Evolutionary conservation across 2,113 vertebrate genomes (phyloP).

Genomic region (Corydoras maculifer): DNA sequence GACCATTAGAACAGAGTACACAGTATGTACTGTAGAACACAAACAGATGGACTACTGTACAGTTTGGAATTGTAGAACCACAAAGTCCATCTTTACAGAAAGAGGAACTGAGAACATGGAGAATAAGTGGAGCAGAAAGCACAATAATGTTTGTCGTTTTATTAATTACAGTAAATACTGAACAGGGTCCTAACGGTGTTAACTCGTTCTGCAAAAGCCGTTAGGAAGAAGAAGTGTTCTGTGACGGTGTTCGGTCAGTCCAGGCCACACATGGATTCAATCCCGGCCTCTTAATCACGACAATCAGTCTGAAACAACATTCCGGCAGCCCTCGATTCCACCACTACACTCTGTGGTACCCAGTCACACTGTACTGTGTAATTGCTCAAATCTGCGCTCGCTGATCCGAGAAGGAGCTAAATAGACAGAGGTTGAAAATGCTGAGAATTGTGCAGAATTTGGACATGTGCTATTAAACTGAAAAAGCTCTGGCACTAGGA

Average conservation of each 20-base stretch:
- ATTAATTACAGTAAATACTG: too few species aligned
- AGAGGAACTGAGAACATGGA: too few species aligned
- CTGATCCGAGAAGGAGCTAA: slow-evolving; percentile 16
- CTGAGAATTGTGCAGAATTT: slow-evolving; percentile 28
- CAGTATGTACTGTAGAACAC: too few species aligned
- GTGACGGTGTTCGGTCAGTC: neutral
- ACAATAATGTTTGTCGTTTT: too few species aligned
- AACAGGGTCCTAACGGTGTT: too few species aligned
- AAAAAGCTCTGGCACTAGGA: slow-evolving; percentile 16
- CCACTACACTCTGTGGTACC: neutral
- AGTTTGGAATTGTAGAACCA: too few species aligned
- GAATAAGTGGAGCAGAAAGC: too few species aligned
- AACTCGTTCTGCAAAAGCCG: too few species aligned
- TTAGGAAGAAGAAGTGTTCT: too few species aligned
- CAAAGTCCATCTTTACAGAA: too few species aligned
- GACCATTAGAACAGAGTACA: too few species aligned
- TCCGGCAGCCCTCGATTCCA: slow-evolving; percentile 13
- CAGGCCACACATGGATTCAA: slow-evolving; percentile 36
- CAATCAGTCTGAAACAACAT: slow-evolving; percentile 39
- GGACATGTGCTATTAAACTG: slow-evolving; percentile 30
- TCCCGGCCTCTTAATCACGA: slow-evolving; percentile 36
- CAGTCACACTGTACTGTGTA: slow-evolving; percentile 6
- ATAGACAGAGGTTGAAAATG: slow-evolving; percentile 28
- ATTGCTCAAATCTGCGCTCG: slow-evolving; percentile 12
- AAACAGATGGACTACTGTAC: too few species aligned